Evolutionary conservation across 2,113 vertebrate species (phyloP), one percentile per base, ranked within the genome.

Genomic region (Raja brachyura): DNA sequence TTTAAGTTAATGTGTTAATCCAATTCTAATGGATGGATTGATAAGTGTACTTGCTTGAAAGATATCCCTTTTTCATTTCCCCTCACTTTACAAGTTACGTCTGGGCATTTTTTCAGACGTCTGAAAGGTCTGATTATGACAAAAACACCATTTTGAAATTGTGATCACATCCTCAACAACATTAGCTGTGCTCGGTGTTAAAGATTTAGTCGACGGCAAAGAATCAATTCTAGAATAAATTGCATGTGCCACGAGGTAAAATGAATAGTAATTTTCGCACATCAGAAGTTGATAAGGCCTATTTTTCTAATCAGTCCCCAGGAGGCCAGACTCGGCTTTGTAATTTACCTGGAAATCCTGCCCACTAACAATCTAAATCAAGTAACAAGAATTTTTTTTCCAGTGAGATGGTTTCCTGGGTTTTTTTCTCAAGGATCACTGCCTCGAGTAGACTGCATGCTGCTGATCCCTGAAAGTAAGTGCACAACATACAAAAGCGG

Each of bases 201-300:
- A 88, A 88, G 83, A 88, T 88, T 63, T 88, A 63, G 83, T 88
- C 83, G 63, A n/a, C 83, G 63, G 83, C 83, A 88, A 63, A 88
- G 61, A 88, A 88, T 88, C 83, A 88, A 88, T 88, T 63, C 83
- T 14, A 88, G 59, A 88, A 88, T 88, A 88, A 88, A 88, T 88
- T 88, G 83, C 59, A 31, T 88, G 59, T 88, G 59, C 83, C 59
- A 88, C 59, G 8, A 59, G 83, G 83, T 88, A 88, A 88, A 88
- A 88, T 63, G 83, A 88, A 88, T 88, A 33, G 83, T 88, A 88
- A 88, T 88, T 88, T 88, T 88, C 59, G 31, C 83, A 88, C 83
- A 63, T 88, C 83, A 88, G 83, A 88, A 88, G 83, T 88, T 88
- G 83, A 88, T 88, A 88, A 31, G n/a, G 59, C 83, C 59, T 88